A percentile compares a stretch with the other conserved stretches of the same genome.
Evolutionary conservation across 2,888 invertebrate genomes (phyloP).

Genomic region (Bruchidius siliquastri): DNA sequence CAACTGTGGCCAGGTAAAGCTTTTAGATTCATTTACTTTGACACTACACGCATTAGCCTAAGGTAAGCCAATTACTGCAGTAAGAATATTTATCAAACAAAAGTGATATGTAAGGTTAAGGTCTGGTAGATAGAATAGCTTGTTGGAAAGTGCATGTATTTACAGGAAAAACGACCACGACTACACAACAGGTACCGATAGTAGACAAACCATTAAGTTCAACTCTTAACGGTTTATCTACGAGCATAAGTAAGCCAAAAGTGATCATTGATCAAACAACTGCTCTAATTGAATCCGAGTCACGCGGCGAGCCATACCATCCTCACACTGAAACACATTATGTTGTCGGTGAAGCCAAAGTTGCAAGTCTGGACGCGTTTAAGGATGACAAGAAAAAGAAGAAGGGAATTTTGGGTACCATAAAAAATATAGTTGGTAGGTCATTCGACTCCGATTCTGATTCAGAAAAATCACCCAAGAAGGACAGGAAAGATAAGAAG

Average conservation of each 20-base stretch:
- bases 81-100: constrained; percentile 40
- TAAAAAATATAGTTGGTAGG: constrained; percentile 44
- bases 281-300: constrained; percentile 43
- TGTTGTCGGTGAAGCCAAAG: constrained; percentile 16
- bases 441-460: constrained; percentile 46
- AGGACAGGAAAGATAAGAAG: constrained; percentile 34
- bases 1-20: constrained; percentile 3
- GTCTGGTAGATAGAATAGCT: constrained; percentile 45
- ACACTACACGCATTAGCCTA: constrained; percentile 29
- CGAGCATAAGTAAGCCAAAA: constrained; percentile 25
- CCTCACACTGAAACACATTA: constrained; percentile 27
- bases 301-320: constrained; percentile 40
- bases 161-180: constrained; percentile 47
- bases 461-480: constrained; percentile 42
- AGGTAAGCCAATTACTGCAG: constrained; percentile 33
- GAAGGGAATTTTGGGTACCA: constrained; percentile 43
- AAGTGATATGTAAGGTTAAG: constrained; percentile 31
- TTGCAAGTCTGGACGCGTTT: constrained; percentile 1
- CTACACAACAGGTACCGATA: constrained; percentile 40
- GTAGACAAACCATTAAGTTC: constrained; percentile 36
- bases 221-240: constrained; percentile 21
- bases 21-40: constrained; percentile 4
- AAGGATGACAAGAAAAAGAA: constrained; percentile 33
- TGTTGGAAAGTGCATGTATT: constrained; percentile 48
- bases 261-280: constrained; percentile 37